phyloP scores from a whole-genome alignment of 2,113 vertebrate genomes.

The Odocoileus virginianus region DNA sequence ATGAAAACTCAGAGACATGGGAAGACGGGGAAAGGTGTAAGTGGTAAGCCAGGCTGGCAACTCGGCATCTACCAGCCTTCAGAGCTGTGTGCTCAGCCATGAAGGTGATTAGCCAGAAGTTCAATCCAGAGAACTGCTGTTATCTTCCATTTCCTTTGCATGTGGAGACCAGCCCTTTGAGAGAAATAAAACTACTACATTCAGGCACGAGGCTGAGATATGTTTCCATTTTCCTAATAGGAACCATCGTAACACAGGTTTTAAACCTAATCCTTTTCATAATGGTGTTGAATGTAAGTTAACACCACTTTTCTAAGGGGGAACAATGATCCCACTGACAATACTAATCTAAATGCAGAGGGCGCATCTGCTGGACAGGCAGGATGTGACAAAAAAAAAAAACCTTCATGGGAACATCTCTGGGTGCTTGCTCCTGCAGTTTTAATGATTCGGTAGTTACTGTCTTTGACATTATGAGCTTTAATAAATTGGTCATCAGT shows the following conservation, averaged over 20 bases:
- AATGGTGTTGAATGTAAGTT: not conserved
- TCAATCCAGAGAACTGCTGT: not conserved
- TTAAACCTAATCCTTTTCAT: not conserved
- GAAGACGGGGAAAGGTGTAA: not conserved
- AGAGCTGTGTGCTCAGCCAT: not conserved
- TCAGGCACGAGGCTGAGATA: accelerated
- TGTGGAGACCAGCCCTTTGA: not conserved
- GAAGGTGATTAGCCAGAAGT: not conserved
- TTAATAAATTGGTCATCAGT: not conserved
- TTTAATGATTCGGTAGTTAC: not conserved
- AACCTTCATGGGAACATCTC: not conserved
- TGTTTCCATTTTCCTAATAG: not conserved
- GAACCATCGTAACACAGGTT: not conserved
- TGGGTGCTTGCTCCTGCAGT: no score
- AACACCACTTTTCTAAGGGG: not conserved
- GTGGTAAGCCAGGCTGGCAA: not conserved
- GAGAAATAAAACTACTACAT: not conserved
- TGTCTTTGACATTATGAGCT: not conserved
- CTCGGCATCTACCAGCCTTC: not conserved
- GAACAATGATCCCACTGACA: not conserved
- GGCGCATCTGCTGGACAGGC: not conserved
- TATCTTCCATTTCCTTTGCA: not conserved
- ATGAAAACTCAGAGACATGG: not conserved
- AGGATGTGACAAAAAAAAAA: not conserved
- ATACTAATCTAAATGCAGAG: not conserved